These are phyloP conservation scores for Apogon hyalosoma DNA, from an alignment of 2,797 vertebrate species.

Conservation along the genomic window DNA sequence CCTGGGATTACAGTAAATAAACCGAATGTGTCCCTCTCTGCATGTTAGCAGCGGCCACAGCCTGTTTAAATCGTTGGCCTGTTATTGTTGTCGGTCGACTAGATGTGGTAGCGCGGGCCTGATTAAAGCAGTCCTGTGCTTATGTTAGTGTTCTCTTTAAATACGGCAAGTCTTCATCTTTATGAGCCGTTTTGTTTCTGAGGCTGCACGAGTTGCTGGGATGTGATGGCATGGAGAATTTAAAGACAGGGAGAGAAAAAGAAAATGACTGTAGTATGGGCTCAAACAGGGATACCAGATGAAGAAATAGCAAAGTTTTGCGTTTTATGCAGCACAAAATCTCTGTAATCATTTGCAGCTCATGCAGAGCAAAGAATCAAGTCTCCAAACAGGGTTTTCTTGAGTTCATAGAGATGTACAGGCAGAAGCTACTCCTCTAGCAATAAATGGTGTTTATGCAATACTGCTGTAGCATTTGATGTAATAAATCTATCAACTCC, in stretches of 20 bases:
- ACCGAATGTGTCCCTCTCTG: conserved; percentile 28
- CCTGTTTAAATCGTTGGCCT: conserved; percentile 47
- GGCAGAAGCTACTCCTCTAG: conserved; percentile 22
- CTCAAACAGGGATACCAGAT: conserved; percentile 26
- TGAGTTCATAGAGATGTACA: conserved; percentile 31
- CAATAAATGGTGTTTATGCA: conserved; percentile 19
- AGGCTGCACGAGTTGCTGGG: not conserved
- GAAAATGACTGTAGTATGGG: conserved; percentile 8
- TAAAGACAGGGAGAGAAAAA: conserved; percentile 3
- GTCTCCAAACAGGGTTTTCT: conserved; percentile 5
- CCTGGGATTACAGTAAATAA: conserved; percentile 46
- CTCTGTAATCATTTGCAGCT: conserved; percentile 31
- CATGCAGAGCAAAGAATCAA: not conserved
- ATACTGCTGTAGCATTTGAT: conserved; percentile 11
- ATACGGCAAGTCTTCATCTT: conserved; percentile 38
- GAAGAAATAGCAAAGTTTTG: conserved; percentile 38
- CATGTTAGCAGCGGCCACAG: conserved; percentile 55
- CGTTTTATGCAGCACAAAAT: conserved; percentile 5
- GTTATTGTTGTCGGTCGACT: conserved; percentile 65
- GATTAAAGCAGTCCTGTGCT: conserved; percentile 69
- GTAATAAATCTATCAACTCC: conserved; percentile 23
- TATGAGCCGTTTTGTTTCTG: conserved; percentile 39
- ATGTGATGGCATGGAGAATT: conserved; percentile 27
- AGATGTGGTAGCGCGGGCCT: conserved; percentile 62
- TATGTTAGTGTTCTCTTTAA: conserved; percentile 56